A percentile compares a stretch with the other conserved stretches of the same genome.
These are phyloP conservation scores for Centropyge bicolor DNA, from an alignment of 2,797 vertebrate genomes.

Conservation along the genomic window DNA sequence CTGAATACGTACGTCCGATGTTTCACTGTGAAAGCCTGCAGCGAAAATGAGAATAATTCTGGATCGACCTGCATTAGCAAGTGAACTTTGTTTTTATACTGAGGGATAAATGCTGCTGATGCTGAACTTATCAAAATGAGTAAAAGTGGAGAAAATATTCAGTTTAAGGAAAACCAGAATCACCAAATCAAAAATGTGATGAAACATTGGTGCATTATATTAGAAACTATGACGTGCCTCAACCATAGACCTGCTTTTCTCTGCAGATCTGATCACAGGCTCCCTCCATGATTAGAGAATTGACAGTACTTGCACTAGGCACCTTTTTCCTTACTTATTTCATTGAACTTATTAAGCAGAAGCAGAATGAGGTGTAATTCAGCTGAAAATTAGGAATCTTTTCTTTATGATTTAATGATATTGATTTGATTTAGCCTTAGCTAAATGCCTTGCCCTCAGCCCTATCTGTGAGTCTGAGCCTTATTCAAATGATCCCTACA, in stretches of 20 bases:
- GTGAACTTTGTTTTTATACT: no score
- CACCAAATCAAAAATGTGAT: background rate
- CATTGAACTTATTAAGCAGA: constrained; percentile 42
- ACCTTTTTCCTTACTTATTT: constrained; percentile 4
- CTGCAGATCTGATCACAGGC: background rate
- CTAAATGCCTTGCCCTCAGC: constrained; percentile 63
- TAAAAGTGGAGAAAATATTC: background rate
- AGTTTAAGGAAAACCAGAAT: background rate
- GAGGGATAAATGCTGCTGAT: no score
- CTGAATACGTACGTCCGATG: background rate
- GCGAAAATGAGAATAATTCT: background rate
- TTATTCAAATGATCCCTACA: constrained; percentile 71
- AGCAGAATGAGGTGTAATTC: constrained; percentile 51
- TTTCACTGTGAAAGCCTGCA: background rate
- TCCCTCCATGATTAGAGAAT: background rate
- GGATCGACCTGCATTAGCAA: background rate
- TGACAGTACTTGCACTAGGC: background rate
- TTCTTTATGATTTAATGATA: constrained; percentile 56
- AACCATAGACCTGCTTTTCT: background rate
- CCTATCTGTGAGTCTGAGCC: constrained; percentile 48
- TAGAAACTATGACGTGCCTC: background rate
- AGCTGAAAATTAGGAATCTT: constrained; percentile 45
- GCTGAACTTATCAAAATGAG: no score
- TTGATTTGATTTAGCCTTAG: constrained; percentile 66
- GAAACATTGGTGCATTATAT: background rate